Evolutionary conservation across 2,888 invertebrate genomes (phyloP), one percentile per base, ranked within the genome.

Genomic region (Apamea epomidion): DNA sequence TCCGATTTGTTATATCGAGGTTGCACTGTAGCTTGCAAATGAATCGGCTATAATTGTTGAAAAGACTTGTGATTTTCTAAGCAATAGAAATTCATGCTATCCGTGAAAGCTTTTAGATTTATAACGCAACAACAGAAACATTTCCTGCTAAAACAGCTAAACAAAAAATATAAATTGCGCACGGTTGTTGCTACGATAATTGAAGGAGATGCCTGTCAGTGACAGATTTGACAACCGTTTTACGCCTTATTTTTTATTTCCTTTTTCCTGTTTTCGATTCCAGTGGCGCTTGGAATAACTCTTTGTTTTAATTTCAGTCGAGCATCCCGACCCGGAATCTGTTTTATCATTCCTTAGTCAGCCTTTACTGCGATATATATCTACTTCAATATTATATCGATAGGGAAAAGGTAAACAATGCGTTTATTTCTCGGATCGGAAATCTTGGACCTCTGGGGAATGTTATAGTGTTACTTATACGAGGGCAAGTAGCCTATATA

Each of bases 171-270:
- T 75, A 86, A 89, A 87, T 73, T 73, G 80, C 78, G 76, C 78
- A 45, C 83, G 82, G 88, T 88, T 84, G 83, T 89, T 90, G 89
- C 89, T 83, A 82, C 85, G 82, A 87, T 90, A 90, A 90, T 90
- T 90, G 90, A 90, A 90, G 85, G 88, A 86, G 88, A 89, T 86
- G 89, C 77, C 88, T 90, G 90, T 83, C 87, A 83, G 80, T 89
- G 88, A 89, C 90, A 88, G 90, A 90, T 90, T 90, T 90, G 89
- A 90, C 90, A 90, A 88, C 84, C 86, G 84, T 88, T 90, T 88
- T 88, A 89, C 89, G 89, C 90, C 87, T 90, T 90, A 85, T 86
- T 88, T 60, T 89, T 90, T 90, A 90, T 90, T 88, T 89, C 80
- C 64, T 78, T 83, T 84, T 82, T 90, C 71, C 84, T 78, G 78